phyloP scores from a whole-genome alignment of 2,888 invertebrate species.

The Venusia cambrica region DNA sequence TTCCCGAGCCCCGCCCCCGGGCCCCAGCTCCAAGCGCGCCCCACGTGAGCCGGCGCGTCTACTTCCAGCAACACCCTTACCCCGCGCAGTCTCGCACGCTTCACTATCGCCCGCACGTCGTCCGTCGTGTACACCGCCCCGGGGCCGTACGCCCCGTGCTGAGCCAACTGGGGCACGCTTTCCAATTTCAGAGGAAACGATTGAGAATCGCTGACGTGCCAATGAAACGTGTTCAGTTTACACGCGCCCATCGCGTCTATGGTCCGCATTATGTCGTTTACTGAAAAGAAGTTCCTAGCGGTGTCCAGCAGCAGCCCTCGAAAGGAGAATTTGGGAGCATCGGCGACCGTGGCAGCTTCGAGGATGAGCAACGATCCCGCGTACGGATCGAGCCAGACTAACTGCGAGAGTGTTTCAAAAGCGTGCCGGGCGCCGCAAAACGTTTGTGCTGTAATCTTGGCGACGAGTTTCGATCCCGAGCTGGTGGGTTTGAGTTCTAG shows the following conservation, averaged over 20 bases:
- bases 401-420: conserved; percentile 88
- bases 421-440: conserved; percentile 90
- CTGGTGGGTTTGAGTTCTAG: conserved; percentile 79
- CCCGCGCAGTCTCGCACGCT: conserved; percentile 90
- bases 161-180: conserved; percentile 88
- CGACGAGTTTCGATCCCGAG: conserved; percentile 70
- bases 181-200: conserved; percentile 93
- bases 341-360: conserved; percentile 85
- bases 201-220: conserved; percentile 95
- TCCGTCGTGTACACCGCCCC: conserved; percentile 87
- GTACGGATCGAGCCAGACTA: conserved; percentile 89
- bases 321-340: conserved; percentile 88
- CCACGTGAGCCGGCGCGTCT: conserved; percentile 94
- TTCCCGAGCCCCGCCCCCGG: conserved; percentile 87
- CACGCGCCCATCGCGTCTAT: conserved; percentile 94
- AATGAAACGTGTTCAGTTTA: conserved; percentile 96
- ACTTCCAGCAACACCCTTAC: conserved; percentile 93
- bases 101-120: conserved; percentile 86
- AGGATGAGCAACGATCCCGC: conserved; percentile 82
- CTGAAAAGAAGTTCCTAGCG: conserved; percentile 92
- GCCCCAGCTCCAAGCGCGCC: conserved; percentile 93
- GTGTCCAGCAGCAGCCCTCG: conserved; percentile 95
- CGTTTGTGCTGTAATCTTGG: conserved; percentile 83
- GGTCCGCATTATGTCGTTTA: conserved; percentile 85
- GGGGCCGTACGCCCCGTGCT: conserved; percentile 92